Base-by-base conservation (phyloP, 2,888 invertebrate species). In the Sepioteuthis lessoniana region DNA sequence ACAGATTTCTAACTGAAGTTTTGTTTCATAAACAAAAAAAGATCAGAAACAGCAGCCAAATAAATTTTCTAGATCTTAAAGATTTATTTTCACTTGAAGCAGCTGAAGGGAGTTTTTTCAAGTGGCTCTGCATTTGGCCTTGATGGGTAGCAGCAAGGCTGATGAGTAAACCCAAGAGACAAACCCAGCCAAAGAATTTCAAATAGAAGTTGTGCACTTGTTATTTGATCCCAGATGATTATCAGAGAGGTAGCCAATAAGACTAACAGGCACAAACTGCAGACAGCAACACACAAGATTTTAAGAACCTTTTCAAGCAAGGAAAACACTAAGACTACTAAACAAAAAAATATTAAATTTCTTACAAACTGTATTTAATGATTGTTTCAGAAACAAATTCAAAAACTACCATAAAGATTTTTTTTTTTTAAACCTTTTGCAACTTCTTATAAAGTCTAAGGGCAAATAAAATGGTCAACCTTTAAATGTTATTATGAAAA, bases 171-270 rank as follows among this genome's bases (percentile, higher is more conserved):
- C 76, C 76, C 76, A 76, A 4, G 76, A 76, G 76, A 76, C 76
- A 76, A 76, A 76, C 13, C n/a, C 76, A 31, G 31, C 76, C n/a
- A 76, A 76, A 76, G 76, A 76, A 76, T 76, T 76, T n/a, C n/a
- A 76, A 76, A 76, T 76, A 76, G 76, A 76, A 76, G n/a, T 76
- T 35, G 76, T 76, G 76, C 76, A 76, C 76, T 76, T 76, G 76
- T 76, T 76, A 76, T 76, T 76, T 76, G 76, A 76, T 76, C 76
- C n/a, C 76, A 76, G n/a, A n/a, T 76, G n/a, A n/a, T 76, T 76
- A 76, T 76, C 76, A 76, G 35, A 76, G 31, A 31, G 31, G 60
- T 16, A 55, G 25, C 25, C 21, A 55, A 55, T 28, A 55, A 28
- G 55, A 55, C 25, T 25, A 55, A 55, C 55, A 25, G 55, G 5